Evolutionary conservation across 1,140 invertebrate genomes (phyloP), one percentile per base, ranked within the genome.

Genomic region (Apis cerana): DNA sequence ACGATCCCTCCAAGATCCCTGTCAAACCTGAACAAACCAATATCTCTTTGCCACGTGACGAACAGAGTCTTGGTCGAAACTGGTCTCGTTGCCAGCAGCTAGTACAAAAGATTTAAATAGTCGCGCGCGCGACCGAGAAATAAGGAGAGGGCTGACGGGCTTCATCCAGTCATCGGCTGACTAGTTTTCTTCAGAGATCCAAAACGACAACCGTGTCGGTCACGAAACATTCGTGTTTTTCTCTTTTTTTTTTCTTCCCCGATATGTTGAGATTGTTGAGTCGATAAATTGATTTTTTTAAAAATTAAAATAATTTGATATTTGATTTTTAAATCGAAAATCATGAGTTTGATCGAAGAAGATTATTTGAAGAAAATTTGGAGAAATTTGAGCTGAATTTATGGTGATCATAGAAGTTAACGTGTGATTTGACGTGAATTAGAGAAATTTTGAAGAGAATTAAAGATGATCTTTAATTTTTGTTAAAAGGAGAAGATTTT

Each of bases 41-140:
- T 43, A 43, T 62, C 71, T n/a, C 21, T 62, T 68, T 64, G 27
- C 76, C 81, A 71, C 50, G 81, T 71, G 67, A 78, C 81, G 81
- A 43, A 78, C 52, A 70, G 81, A 61, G 48, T 83, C 27, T 78
- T 23, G 48, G 58, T 64, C 50, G 68, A 62, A 21, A n/a, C 81
- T 76, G 76, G 13, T 50, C 56, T 61, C 33, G 33, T 56, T 48
- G 79, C 71, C 67, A 74, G 75, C 75, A 80, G 85, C 75, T 78
- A 88, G 72, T 82, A 90, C 85, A 91, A 90, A 91, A 86, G 91
- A 92, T 91, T 91, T 89, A 92, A 92, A 92, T 92, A 92, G 89
- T 92, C 83, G 76, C 69, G 86, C 83, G 88, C 68, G 82, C 58
- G 79, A 72, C 72, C 43, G 79, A 87, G 82, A 71, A 84, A 82